Conservation (phyloP, 2,113 vertebrate species). For the Pedionomus torquatus region DNA sequence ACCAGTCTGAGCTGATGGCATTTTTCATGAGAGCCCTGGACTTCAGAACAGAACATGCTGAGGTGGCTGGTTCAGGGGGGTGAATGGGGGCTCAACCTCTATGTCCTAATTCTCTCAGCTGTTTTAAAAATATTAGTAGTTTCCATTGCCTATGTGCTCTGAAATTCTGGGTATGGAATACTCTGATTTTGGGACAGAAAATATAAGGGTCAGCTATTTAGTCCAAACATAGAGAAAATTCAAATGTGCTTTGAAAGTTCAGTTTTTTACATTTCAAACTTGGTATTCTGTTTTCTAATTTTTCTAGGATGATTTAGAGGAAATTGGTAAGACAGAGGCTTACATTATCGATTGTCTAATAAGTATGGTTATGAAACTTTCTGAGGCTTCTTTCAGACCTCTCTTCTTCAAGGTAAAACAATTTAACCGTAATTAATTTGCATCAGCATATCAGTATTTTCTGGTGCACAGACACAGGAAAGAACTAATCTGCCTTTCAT, state of each 20-base stretch:
- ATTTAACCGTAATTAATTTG: not conserved
- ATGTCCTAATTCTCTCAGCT: not conserved
- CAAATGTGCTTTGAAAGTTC: not conserved
- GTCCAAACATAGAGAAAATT: not conserved
- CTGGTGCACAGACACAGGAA: not conserved
- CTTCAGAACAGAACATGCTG: slow-evolving; percentile 83
- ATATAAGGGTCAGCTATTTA: not conserved
- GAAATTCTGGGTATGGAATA: not conserved
- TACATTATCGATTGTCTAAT: slow-evolving; percentile 86
- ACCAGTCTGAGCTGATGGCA: slow-evolving; percentile 88
- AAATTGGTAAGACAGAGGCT: slow-evolving; percentile 81
- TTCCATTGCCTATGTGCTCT: not conserved
- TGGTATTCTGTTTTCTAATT: not conserved
- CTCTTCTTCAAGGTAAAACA: slow-evolving; percentile 93
- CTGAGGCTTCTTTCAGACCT: slow-evolving; percentile 92
- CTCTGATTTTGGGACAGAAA: not conserved
- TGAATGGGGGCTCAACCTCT: not conserved
- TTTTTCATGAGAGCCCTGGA: slow-evolving; percentile 92
- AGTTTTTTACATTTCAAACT: not conserved
- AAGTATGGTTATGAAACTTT: slow-evolving; percentile 94
- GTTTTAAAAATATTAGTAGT: not conserved
- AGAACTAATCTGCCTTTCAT: not conserved
- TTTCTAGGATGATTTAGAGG: slow-evolving; percentile 83
- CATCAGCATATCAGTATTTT: not conserved
- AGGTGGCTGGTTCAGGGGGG: slow-evolving; percentile 72